Conservation (phyloP, 1,140 invertebrate species). For the Ooceraea biroi region DNA sequence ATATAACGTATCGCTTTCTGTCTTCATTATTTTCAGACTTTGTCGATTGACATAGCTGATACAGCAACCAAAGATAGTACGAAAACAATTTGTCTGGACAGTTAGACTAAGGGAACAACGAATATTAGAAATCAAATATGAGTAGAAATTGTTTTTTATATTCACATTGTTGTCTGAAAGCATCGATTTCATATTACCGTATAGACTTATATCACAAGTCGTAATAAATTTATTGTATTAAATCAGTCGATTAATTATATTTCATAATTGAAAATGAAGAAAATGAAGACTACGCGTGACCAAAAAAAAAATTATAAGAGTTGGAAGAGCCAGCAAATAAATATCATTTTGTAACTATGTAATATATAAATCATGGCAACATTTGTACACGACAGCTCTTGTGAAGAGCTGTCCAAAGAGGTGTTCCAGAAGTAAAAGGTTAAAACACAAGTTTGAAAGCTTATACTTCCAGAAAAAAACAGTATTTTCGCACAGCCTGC, state of each 20-base stretch:
- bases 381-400: constrained; percentile 10
- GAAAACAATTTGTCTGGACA: background rate
- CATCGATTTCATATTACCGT: background rate
- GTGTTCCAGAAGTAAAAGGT: constrained; percentile 38
- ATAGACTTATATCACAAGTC: background rate
- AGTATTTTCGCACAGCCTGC: constrained; percentile 68
- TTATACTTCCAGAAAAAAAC: constrained; percentile 63
- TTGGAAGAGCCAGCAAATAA: background rate
- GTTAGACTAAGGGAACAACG: background rate
- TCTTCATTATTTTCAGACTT: background rate
- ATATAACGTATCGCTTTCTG: background rate
- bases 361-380: constrained; percentile 8
- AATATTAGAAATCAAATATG: background rate
- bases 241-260: background rate
- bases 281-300: no score
- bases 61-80: background rate
- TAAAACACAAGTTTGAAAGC: constrained; percentile 65
- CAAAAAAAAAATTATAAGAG: background rate
- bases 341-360: background rate
- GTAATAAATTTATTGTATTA: background rate
- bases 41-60: background rate
- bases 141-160: background rate
- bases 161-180: background rate
- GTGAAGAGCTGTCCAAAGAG: background rate
- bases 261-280: background rate